These are phyloP conservation scores for Melipona beecheii DNA, from an alignment of 2,888 invertebrate species.

Conservation along the genomic window DNA sequence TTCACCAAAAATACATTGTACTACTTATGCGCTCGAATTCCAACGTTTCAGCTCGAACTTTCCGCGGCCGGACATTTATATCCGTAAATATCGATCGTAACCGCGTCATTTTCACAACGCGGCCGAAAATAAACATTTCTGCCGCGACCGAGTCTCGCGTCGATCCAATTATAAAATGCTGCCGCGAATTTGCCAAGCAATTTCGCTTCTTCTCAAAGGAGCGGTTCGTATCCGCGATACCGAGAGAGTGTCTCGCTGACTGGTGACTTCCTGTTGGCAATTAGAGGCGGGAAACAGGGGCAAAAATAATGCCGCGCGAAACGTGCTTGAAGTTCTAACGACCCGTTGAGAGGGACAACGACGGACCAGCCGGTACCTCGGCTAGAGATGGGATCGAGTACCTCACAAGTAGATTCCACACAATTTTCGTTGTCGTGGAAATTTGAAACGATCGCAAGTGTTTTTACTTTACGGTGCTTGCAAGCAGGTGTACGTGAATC, in stretches of 20 bases:
- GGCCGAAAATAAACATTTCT: slow-evolving; percentile 52
- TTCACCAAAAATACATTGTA: background rate
- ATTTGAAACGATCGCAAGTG: no score
- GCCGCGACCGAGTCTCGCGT: slow-evolving; percentile 21
- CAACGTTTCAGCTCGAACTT: background rate
- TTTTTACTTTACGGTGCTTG: no score
- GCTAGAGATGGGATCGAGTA: no score
- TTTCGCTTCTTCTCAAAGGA: slow-evolving; percentile 64
- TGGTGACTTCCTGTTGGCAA: slow-evolving; percentile 66
- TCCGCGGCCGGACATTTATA: background rate
- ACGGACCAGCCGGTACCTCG: slow-evolving; percentile 52
- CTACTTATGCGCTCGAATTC: background rate
- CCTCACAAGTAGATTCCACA: no score
- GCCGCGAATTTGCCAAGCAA: slow-evolving; percentile 67
- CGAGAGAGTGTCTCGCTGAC: slow-evolving; percentile 46
- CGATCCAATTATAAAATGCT: slow-evolving; percentile 66
- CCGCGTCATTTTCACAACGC: slow-evolving; percentile 7
- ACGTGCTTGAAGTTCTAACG: slow-evolving; percentile 71
- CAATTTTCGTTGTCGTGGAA: no score
- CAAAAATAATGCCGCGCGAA: slow-evolving; percentile 64
- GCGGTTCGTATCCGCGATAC: slow-evolving; percentile 49
- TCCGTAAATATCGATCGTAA: slow-evolving; percentile 29
- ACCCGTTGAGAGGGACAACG: slow-evolving; percentile 77
- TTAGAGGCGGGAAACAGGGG: slow-evolving; percentile 59
- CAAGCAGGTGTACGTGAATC: no score